These are phyloP conservation scores for Eurytemora carolleeae DNA, from an alignment of 1,140 invertebrate genomes.

Conservation along the genomic window DNA sequence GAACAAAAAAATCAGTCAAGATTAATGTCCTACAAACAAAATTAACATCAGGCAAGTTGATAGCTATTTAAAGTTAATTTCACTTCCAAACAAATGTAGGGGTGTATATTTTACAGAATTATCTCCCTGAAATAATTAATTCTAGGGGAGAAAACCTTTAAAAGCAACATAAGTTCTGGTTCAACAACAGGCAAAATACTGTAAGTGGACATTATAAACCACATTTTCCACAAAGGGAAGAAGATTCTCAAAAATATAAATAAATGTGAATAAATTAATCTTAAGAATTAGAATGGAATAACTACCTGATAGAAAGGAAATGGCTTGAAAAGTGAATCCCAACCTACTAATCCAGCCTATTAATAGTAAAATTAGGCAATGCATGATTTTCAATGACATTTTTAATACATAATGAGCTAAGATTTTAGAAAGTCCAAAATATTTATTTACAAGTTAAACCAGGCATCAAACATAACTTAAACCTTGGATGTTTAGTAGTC, in stretches of 20 bases:
- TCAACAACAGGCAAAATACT: background rate
- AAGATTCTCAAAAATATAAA: background rate
- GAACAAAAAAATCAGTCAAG: background rate
- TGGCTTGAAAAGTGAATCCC: background rate
- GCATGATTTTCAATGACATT: too few relatives aligned
- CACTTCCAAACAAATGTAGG: background rate
- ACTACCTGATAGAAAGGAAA: background rate
- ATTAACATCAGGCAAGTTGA: background rate
- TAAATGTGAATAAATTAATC: background rate
- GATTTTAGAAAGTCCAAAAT: background rate
- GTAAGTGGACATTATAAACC: background rate
- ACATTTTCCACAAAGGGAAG: background rate
- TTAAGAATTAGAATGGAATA: too few relatives aligned
- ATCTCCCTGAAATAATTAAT: background rate
- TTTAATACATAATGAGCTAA: background rate
- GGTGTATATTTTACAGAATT: background rate
- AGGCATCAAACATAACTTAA: too few relatives aligned
- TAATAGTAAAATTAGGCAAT: background rate
- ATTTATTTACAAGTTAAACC: too few relatives aligned
- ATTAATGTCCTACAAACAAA: too few relatives aligned
- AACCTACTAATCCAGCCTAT: background rate
- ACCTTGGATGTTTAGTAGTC: too few relatives aligned
- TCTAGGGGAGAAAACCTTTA: background rate
- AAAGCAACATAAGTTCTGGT: background rate
- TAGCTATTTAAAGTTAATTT: background rate